These are phyloP conservation scores for Jacana jacana DNA, from an alignment of 2,113 vertebrate genomes.

Conservation along the genomic window DNA sequence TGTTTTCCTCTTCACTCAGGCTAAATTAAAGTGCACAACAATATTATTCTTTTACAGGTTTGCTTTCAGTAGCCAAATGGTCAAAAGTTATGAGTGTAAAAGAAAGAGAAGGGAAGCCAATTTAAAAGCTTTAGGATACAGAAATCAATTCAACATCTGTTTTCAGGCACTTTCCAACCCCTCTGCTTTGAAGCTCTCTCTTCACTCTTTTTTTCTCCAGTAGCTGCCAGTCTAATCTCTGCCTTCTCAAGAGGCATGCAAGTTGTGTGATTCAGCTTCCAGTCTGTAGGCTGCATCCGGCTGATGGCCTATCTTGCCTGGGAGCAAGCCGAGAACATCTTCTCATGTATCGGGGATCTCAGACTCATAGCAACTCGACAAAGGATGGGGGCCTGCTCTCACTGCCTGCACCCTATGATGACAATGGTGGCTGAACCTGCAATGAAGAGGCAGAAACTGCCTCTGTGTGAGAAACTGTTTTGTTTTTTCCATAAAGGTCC, in stretches of 20 bases:
- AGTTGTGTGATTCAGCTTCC: not conserved
- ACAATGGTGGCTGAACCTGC: not conserved
- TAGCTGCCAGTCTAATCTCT: not conserved
- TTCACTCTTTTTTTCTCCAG: not conserved
- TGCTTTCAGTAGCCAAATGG: not conserved
- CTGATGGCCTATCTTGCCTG: not conserved
- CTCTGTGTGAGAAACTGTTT: not conserved
- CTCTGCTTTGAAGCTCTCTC: not conserved
- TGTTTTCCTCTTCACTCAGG: not conserved
- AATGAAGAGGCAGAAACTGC: not conserved
- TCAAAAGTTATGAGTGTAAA: not conserved
- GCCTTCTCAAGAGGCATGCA: not conserved
- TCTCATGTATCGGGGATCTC: not conserved
- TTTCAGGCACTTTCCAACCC: not conserved
- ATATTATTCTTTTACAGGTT: not conserved
- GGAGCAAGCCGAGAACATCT: not conserved
- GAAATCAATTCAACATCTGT: not conserved
- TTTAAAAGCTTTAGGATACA: not conserved
- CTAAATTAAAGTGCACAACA: not conserved
- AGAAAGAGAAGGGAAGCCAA: not conserved
- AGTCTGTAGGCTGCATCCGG: accelerated
- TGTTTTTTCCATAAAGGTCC: not conserved
- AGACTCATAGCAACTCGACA: not conserved
- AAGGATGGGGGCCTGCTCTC: not conserved
- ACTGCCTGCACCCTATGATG: not conserved